Evolutionary conservation across 2,797 vertebrate genomes (phyloP).

Genomic region (Hylomyscus alleni): DNA sequence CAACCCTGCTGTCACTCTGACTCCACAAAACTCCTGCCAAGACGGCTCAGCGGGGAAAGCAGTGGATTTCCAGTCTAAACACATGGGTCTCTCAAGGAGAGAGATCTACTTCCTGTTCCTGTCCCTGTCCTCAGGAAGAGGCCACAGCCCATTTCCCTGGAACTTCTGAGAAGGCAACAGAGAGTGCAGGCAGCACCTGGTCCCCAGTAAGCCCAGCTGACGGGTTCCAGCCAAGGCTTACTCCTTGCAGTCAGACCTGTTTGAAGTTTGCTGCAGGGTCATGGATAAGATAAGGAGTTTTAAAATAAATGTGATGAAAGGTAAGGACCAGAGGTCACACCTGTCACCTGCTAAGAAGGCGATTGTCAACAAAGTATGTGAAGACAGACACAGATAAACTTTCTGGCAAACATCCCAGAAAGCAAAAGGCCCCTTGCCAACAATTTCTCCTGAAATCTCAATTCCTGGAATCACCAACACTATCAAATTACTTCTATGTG

Average conservation of each 20-base stretch:
- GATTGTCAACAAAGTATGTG: constrained; percentile 1
- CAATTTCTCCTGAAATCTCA: constrained; percentile 59
- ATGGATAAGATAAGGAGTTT: constrained; percentile 37
- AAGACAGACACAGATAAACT: constrained; percentile 35
- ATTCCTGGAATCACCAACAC: constrained; percentile 40
- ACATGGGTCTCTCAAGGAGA: not conserved
- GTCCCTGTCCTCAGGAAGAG: not conserved
- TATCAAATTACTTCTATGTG: not conserved
- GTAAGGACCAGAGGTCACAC: constrained; percentile 17
- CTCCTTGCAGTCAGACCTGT: constrained; percentile 11
- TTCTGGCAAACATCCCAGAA: constrained; percentile 62
- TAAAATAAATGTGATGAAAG: constrained; percentile 62
- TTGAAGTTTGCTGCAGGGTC: constrained; percentile 6
- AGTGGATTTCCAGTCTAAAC: constrained; percentile 13
- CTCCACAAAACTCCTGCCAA: not conserved
- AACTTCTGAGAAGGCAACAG: not conserved
- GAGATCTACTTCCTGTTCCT: constrained; percentile 29
- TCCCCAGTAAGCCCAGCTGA: not conserved
- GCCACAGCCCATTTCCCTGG: not conserved
- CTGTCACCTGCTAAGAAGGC: constrained; percentile 42
- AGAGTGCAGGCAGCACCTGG: not conserved
- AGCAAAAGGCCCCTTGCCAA: not conserved
- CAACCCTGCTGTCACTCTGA: not conserved
- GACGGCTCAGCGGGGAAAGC: not conserved
- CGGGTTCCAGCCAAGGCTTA: not conserved